A percentile compares a stretch with the other conserved stretches of the same genome.
Conservation (phyloP, 37 sponge, comb jelly and placozoan genomes). For the Geodia barretti region DNA sequence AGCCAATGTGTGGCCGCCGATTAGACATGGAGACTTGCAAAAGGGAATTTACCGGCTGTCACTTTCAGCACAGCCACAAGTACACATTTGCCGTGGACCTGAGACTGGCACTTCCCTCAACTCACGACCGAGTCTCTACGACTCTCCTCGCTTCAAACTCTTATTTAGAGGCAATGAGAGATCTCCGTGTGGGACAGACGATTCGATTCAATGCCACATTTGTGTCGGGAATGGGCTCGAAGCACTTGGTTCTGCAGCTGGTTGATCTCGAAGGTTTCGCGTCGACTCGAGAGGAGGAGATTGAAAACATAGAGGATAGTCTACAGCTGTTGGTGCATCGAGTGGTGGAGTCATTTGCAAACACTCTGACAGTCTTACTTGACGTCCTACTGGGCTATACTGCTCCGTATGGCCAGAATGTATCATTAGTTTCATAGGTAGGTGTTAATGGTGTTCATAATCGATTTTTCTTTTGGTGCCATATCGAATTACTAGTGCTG, state of each 20-base stretch:
- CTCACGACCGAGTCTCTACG: background rate
- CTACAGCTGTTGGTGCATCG: background rate
- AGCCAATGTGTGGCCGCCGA: constrained; percentile 49
- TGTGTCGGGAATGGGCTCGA: constrained; percentile 44
- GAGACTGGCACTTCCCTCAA: background rate
- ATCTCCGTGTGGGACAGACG: background rate
- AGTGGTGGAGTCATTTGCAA: background rate
- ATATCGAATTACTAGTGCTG: no score
- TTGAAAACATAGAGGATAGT: background rate
- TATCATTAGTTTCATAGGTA: no score
- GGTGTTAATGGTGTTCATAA: no score
- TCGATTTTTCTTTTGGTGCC: no score
- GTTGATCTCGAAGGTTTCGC: background rate
- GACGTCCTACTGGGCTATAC: constrained; percentile 46
- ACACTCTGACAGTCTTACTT: constrained; percentile 6
- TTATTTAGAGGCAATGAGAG: constrained; percentile 7
- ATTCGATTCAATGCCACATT: constrained; percentile 61
- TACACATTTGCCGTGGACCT: constrained; percentile 35
- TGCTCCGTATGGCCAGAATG: background rate
- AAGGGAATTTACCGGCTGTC: constrained; percentile 25
- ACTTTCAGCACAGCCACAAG: constrained; percentile 29
- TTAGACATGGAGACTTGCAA: constrained; percentile 38
- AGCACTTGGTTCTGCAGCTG: constrained; percentile 11
- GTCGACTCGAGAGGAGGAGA: constrained; percentile 1
- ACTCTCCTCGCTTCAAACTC: constrained; percentile 4